These are phyloP conservation scores for Poeciliopsis paucimaculata DNA, from an alignment of 2,797 vertebrate species.

Conservation along the genomic window DNA sequence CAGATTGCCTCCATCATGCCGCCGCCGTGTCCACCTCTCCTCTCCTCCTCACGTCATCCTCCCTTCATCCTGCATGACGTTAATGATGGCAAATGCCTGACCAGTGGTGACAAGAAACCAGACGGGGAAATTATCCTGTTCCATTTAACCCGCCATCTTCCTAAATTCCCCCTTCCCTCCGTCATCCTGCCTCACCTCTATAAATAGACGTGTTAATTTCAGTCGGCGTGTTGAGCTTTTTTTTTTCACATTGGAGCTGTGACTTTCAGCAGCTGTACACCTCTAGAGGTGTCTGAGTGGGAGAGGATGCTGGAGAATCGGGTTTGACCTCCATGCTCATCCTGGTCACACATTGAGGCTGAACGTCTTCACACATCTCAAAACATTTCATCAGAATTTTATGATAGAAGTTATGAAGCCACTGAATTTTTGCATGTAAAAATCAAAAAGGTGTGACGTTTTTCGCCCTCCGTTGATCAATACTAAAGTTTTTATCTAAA, in stretches of 20 bases:
- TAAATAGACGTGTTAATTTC: slow-evolving; percentile 83
- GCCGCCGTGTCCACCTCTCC: slow-evolving; percentile 22
- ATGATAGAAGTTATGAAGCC: not conserved
- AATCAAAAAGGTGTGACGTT: not conserved
- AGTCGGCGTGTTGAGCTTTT: slow-evolving; percentile 74
- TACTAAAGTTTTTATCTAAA: not conserved
- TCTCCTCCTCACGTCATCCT: slow-evolving; percentile 22
- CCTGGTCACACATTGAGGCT: slow-evolving; percentile 32
- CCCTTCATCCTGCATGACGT: slow-evolving; percentile 50
- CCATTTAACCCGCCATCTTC: slow-evolving; percentile 49
- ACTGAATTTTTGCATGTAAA: not conserved
- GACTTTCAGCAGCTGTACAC: slow-evolving; percentile 78
- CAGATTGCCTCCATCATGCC: slow-evolving; percentile 54
- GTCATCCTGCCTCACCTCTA: slow-evolving; percentile 62
- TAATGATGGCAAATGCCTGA: slow-evolving; percentile 76
- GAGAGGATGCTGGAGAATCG: not conserved
- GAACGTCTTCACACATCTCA: slow-evolving; percentile 17
- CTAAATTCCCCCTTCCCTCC: slow-evolving; percentile 13
- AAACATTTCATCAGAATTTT: not conserved
- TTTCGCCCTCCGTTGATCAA: not conserved
- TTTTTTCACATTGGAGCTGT: slow-evolving; percentile 58
- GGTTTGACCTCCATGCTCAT: slow-evolving; percentile 17
- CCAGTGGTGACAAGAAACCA: slow-evolving; percentile 36
- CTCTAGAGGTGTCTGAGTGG: slow-evolving; percentile 50
- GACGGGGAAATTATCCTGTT: slow-evolving; percentile 58